Conservation (phyloP, 2,797 vertebrate genomes). For the Astyanax mexicanus region DNA sequence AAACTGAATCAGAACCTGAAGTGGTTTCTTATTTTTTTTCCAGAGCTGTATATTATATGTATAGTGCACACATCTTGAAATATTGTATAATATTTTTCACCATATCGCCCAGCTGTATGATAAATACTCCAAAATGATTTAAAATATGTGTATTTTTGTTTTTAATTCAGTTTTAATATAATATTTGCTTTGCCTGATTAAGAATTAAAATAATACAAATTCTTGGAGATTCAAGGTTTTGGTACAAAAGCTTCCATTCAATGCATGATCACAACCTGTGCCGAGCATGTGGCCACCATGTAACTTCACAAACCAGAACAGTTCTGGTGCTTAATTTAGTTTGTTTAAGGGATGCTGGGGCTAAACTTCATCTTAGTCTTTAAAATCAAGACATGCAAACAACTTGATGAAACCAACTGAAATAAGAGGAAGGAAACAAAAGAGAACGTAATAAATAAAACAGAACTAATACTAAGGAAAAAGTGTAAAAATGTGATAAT, state of each 20-base stretch:
- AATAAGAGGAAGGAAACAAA: constrained; percentile 59
- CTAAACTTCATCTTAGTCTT: constrained; percentile 65
- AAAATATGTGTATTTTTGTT: no score
- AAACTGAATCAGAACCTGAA: no score
- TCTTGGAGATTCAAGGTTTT: background rate
- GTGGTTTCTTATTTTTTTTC: no score
- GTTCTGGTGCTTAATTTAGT: constrained; percentile 57
- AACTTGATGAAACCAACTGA: constrained; percentile 65
- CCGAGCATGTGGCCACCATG: constrained; percentile 39
- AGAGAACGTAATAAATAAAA: constrained; percentile 60
- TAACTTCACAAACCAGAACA: constrained; percentile 46
- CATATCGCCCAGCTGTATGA: no score
- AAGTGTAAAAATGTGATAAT: constrained; percentile 63
- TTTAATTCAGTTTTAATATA: no score
- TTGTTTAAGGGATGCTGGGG: constrained; percentile 54
- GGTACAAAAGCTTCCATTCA: background rate
- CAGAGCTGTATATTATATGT: no score
- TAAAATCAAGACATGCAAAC: constrained; percentile 71
- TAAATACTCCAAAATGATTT: no score
- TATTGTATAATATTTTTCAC: no score
- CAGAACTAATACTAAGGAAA: constrained; percentile 53
- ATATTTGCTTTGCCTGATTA: no score
- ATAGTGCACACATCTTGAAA: no score
- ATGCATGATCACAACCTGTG: constrained; percentile 40
- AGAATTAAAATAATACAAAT: no score